Evolutionary conservation across 2,888 invertebrate genomes (phyloP).

Genomic region (Pyrocoelia pectoralis): DNA sequence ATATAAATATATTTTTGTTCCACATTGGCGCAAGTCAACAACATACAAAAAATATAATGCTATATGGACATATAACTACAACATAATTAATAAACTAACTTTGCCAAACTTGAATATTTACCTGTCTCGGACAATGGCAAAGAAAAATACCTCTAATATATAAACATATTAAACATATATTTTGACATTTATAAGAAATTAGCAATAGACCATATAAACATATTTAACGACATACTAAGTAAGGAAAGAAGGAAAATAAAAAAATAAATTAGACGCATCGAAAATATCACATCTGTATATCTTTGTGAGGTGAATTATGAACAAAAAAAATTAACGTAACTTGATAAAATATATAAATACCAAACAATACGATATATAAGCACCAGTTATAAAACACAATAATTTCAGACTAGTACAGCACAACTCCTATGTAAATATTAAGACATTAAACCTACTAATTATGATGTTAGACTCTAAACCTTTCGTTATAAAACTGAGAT

Average conservation of each 20-base stretch:
- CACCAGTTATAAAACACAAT: slow-evolving; percentile 43
- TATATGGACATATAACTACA: slow-evolving; percentile 52
- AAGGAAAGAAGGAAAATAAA: slow-evolving; percentile 46
- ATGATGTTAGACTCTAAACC: background rate
- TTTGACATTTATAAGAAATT: slow-evolving; percentile 25
- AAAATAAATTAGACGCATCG: slow-evolving; percentile 38
- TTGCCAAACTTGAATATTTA: slow-evolving; percentile 18
- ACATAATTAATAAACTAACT: slow-evolving; percentile 34
- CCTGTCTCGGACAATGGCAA: slow-evolving; percentile 21
- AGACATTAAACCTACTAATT: slow-evolving; percentile 12
- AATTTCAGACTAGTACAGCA: slow-evolving; percentile 51
- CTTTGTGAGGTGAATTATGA: slow-evolving; percentile 29
- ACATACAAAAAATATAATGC: slow-evolving; percentile 61
- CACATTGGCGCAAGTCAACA: slow-evolving; percentile 63
- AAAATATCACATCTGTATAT: slow-evolving; percentile 43
- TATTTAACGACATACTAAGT: slow-evolving; percentile 19
- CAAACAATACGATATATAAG: slow-evolving; percentile 40
- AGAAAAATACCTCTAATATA: slow-evolving; percentile 22
- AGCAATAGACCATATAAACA: slow-evolving; percentile 25
- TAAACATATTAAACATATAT: slow-evolving; percentile 31
- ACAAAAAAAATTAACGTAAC: slow-evolving; percentile 18
- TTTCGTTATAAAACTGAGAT: background rate
- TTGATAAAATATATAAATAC: slow-evolving; percentile 32
- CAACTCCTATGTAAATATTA: slow-evolving; percentile 33
- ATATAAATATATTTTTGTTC: slow-evolving; percentile 62